Conservation (phyloP, 2,113 vertebrate genomes). For the Vulpes vulpes region DNA sequence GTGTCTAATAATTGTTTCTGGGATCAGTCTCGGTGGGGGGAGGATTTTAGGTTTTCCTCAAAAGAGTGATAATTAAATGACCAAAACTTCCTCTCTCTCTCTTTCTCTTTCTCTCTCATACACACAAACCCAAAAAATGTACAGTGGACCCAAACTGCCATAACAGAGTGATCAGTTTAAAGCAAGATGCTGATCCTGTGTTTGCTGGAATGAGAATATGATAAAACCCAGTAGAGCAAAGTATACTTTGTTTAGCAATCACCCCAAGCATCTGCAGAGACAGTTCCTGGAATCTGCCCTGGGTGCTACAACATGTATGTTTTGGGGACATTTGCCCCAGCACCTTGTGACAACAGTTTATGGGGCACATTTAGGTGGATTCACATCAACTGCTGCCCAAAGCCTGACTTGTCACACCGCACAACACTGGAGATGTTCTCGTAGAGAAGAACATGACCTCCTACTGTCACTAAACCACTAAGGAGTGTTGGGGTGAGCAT, state of each 20-base stretch:
- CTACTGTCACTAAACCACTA: fast-evolving
- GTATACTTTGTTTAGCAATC: constrained; percentile 58
- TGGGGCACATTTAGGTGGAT: fast-evolving
- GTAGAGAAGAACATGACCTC: too few relatives aligned
- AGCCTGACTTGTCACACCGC: fast-evolving
- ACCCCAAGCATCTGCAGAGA: constrained; percentile 22
- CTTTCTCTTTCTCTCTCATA: not conserved
- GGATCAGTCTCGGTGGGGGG: not conserved
- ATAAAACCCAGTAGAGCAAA: constrained; percentile 58
- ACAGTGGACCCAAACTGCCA: not conserved
- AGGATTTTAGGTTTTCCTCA: not conserved
- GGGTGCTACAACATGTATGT: not conserved
- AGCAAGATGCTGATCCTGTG: constrained; percentile 72
- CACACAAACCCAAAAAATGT: not conserved
- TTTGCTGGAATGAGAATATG: constrained; percentile 53
- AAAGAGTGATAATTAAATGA: not conserved
- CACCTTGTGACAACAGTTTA: not conserved
- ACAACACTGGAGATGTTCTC: fast-evolving
- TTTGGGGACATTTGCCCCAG: not conserved
- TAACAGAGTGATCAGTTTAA: constrained; percentile 30
- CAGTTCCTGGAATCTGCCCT: constrained; percentile 25
- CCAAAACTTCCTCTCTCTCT: not conserved
- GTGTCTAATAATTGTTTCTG: not conserved
- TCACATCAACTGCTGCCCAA: not conserved
- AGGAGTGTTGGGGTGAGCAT: fast-evolving